A percentile compares a stretch with the other conserved stretches of the same genome.
phyloP scores from a whole-genome alignment of 2,888 invertebrate species.

The Pomacea canaliculata region DNA sequence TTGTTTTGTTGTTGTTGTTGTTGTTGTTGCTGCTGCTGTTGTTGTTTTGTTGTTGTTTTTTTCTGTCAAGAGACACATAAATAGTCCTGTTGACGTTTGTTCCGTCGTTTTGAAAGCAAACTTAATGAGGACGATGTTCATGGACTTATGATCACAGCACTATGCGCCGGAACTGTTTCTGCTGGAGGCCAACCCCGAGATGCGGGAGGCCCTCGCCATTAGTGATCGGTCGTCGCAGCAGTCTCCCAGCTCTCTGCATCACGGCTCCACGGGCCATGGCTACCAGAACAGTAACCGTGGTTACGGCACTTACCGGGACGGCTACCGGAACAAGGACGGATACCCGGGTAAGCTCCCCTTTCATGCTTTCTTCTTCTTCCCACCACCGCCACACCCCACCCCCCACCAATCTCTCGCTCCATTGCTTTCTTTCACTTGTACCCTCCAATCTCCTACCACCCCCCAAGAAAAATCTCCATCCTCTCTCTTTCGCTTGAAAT shows the following conservation, averaged over 20 bases:
- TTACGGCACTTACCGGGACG: slow-evolving; percentile 17
- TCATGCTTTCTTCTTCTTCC: not conserved
- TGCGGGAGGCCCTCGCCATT: slow-evolving; percentile 32
- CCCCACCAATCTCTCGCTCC: not conserved
- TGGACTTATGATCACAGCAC: slow-evolving; percentile 13
- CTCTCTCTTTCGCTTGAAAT: too few relatives aligned
- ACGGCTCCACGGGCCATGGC: slow-evolving; percentile 6
- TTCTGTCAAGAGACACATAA: too few relatives aligned
- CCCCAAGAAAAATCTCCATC: too few relatives aligned
- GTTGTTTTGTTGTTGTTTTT: too few relatives aligned
- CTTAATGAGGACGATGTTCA: too few relatives aligned
- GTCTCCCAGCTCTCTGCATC: slow-evolving; percentile 27
- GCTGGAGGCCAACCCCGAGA: slow-evolving; percentile 31
- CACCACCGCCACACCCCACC: not conserved
- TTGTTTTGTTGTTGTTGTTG: too few relatives aligned
- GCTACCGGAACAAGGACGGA: slow-evolving; percentile 23
- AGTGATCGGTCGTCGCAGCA: slow-evolving; percentile 34
- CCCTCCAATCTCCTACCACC: too few relatives aligned
- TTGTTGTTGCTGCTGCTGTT: too few relatives aligned
- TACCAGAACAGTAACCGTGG: slow-evolving; percentile 15
- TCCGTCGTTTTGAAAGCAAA: too few relatives aligned
- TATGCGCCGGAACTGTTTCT: slow-evolving; percentile 34
- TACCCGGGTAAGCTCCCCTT: slow-evolving; percentile 21
- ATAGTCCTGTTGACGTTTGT: too few relatives aligned
- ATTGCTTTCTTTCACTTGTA: too few relatives aligned